A percentile compares a stretch with the other conserved stretches of the same genome.
Evolutionary conservation across 2,888 invertebrate species (phyloP).

Genomic region (Coleophora deauratella): DNA sequence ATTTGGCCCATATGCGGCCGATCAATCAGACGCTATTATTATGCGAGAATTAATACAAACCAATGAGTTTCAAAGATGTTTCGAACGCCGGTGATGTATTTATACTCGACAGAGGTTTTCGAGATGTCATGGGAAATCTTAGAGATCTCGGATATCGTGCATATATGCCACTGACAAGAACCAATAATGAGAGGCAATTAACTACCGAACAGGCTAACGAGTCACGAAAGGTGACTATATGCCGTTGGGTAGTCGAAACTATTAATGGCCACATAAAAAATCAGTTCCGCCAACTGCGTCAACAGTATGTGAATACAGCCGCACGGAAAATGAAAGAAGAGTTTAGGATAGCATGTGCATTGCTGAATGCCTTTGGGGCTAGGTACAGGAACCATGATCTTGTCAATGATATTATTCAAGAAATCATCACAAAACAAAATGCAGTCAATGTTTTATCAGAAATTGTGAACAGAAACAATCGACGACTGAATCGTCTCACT

Average conservation of each 20-base stretch:
- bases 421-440: too few species aligned
- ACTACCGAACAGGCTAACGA: not conserved
- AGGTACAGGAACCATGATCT: not conserved
- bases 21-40: not conserved
- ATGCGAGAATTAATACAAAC: not conserved
- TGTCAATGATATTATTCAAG: not conserved
- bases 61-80: not conserved
- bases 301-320: too few species aligned
- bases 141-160: too few species aligned
- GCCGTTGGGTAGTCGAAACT: not conserved
- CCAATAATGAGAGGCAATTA: too few species aligned
- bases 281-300: not conserved
- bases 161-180: too few species aligned
- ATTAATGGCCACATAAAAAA: not conserved
- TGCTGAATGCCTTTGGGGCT: not conserved
- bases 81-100: not conserved
- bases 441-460: too few species aligned
- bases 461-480: not conserved
- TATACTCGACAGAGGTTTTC: too few species aligned
- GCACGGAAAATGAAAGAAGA: too few species aligned
- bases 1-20: not conserved
- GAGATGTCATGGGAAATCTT: too few species aligned
- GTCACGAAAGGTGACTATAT: not conserved
- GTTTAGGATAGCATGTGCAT: not conserved
- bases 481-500: too few species aligned